A percentile compares a stretch with the other conserved stretches of the same genome.
phyloP scores from a whole-genome alignment of 2,113 vertebrate genomes.

The Ctenomys sociabilis region DNA sequence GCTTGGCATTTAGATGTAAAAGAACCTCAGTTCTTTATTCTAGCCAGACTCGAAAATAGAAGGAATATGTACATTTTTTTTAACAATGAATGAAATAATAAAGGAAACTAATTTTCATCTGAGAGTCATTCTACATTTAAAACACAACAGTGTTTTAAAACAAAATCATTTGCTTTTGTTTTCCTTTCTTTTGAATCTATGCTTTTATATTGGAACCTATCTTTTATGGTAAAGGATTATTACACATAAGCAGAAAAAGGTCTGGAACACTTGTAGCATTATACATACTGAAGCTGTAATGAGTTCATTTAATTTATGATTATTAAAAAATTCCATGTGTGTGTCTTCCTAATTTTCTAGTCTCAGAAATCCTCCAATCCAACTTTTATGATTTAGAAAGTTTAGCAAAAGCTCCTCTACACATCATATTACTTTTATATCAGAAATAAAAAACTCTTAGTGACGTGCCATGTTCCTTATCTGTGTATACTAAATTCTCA shows the following conservation, averaged over 20 bases:
- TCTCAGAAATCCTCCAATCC: background rate
- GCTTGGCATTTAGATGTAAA: slow-evolving; percentile 47
- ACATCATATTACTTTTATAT: slow-evolving; percentile 29
- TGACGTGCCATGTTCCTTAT: slow-evolving; percentile 67
- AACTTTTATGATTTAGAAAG: slow-evolving; percentile 35
- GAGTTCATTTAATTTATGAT: background rate
- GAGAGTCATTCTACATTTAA: slow-evolving; percentile 44
- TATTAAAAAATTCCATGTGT: background rate
- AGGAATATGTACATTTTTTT: background rate
- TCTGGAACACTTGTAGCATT: background rate
- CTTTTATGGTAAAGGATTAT: slow-evolving; percentile 22
- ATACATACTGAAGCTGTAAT: background rate
- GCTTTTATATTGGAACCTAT: background rate
- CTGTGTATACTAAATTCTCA: slow-evolving; percentile 54
- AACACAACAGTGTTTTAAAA: slow-evolving; percentile 14
- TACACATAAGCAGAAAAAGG: background rate
- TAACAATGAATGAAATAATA: slow-evolving; percentile 40
- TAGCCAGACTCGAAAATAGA: slow-evolving; percentile 29
- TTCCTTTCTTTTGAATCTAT: slow-evolving; percentile 2
- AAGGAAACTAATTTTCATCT: slow-evolving; percentile 56
- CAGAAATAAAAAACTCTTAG: slow-evolving; percentile 42
- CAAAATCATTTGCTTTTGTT: background rate
- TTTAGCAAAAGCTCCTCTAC: slow-evolving; percentile 49
- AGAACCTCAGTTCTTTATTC: slow-evolving; percentile 47
- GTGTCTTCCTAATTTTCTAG: slow-evolving; percentile 44